These are phyloP conservation scores for Neodon shergylaensis DNA, from an alignment of 2,113 vertebrate genomes.

Conservation along the genomic window DNA sequence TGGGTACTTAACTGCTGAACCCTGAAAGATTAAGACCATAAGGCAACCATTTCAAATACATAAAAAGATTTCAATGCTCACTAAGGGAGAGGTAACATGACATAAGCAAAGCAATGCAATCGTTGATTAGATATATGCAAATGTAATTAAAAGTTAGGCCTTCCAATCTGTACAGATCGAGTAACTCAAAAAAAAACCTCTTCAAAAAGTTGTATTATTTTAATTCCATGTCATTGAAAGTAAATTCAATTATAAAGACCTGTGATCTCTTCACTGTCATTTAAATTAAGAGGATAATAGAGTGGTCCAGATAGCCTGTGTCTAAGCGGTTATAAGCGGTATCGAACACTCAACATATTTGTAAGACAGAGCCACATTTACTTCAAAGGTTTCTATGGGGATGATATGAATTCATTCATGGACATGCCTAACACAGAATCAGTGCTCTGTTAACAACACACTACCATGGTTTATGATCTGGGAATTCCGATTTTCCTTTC, in stretches of 20 bases:
- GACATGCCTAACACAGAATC: not conserved
- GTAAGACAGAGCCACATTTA: not conserved
- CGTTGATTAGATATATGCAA: constrained; percentile 24
- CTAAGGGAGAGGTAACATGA: not conserved
- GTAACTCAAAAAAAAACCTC: constrained; percentile 13
- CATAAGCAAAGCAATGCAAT: not conserved
- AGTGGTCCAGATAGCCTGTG: not conserved
- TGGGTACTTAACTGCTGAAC: not conserved
- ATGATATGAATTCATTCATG: not conserved
- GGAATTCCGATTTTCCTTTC: constrained; percentile 1
- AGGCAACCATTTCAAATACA: not conserved
- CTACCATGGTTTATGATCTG: not conserved
- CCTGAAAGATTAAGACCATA: not conserved
- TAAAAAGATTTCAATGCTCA: not conserved
- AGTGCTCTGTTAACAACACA: not conserved
- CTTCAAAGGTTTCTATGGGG: constrained; percentile 11
- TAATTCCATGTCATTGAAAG: not conserved
- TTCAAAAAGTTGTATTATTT: constrained; percentile 7
- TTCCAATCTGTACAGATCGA: not conserved
- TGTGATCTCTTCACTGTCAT: not conserved
- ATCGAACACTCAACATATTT: not conserved
- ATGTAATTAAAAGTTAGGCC: not conserved
- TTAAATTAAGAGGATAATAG: not conserved
- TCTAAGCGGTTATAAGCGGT: not conserved
- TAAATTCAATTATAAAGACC: constrained; percentile 34